Conservation (phyloP, 2,888 invertebrate genomes). For the Synanthedon vespiformis region DNA sequence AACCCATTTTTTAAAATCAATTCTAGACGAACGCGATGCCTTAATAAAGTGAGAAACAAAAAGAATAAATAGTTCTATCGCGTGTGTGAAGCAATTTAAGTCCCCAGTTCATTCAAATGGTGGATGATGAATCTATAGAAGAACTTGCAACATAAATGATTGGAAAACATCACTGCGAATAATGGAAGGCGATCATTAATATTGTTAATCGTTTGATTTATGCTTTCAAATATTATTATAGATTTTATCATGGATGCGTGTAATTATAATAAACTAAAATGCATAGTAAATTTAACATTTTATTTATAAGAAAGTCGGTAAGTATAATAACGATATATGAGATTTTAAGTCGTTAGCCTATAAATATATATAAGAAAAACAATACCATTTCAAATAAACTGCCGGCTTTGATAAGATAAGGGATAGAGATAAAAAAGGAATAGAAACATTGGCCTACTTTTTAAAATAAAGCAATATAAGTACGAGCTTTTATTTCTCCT, state of each 20-base stretch:
- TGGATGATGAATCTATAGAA: conserved; percentile 31
- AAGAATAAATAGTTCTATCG: conserved; percentile 35
- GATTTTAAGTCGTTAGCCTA: background rate
- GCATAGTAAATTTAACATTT: too few species aligned
- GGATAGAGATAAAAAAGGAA: background rate
- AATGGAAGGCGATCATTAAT: background rate
- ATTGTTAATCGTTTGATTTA: background rate
- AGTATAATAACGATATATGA: too few species aligned
- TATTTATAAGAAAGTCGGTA: too few species aligned
- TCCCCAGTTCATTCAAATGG: conserved; percentile 25
- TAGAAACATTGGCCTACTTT: too few species aligned
- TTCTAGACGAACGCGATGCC: conserved; percentile 17
- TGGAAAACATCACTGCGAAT: background rate
- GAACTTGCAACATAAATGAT: conserved; percentile 1
- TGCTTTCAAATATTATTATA: background rate
- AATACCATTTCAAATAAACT: background rate
- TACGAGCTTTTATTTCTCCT: too few species aligned
- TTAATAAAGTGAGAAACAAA: conserved; percentile 21
- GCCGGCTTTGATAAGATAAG: background rate
- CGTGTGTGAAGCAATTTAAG: conserved; percentile 42
- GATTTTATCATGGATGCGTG: background rate
- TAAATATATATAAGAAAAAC: background rate
- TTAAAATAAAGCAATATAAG: too few species aligned
- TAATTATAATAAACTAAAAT: too few species aligned
- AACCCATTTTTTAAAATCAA: conserved; percentile 9